A percentile compares a stretch with the other conserved stretches of the same genome.
Conservation (phyloP, 2,113 vertebrate genomes). For the Nycticorax nycticorax region DNA sequence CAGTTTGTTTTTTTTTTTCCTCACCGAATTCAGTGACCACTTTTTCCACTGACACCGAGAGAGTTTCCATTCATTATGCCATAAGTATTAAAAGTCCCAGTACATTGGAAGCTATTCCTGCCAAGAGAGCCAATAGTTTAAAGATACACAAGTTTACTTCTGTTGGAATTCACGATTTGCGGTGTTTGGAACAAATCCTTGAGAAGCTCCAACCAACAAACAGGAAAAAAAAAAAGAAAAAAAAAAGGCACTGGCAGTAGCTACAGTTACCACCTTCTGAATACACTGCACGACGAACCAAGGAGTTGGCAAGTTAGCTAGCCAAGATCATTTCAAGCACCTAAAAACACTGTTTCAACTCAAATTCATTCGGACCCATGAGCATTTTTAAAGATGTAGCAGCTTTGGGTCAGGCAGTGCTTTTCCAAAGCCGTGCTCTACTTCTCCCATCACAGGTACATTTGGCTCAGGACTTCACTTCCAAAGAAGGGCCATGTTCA, state of each 20-base stretch:
- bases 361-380: neutral
- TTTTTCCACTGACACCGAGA: constrained; percentile 54
- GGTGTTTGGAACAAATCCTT: neutral
- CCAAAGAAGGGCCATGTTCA: neutral
- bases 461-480: neutral
- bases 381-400: neutral
- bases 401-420: neutral
- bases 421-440: neutral
- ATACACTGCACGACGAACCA: neutral
- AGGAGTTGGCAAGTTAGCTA: neutral
- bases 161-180: neutral
- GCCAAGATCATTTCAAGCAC: neutral
- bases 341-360: neutral
- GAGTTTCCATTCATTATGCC: constrained; percentile 66
- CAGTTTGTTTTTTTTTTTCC: neutral
- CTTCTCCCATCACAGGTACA: neutral
- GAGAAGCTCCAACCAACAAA: neutral
- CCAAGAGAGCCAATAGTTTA: neutral
- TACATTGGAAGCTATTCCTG: constrained; percentile 3
- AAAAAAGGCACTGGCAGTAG: neutral
- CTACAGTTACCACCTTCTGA: neutral
- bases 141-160: constrained; percentile 25
- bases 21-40: constrained; percentile 46
- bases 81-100: constrained; percentile 43
- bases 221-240: neutral